Conservation (phyloP, 2,113 vertebrate genomes). For the Actinemys pallida region DNA sequence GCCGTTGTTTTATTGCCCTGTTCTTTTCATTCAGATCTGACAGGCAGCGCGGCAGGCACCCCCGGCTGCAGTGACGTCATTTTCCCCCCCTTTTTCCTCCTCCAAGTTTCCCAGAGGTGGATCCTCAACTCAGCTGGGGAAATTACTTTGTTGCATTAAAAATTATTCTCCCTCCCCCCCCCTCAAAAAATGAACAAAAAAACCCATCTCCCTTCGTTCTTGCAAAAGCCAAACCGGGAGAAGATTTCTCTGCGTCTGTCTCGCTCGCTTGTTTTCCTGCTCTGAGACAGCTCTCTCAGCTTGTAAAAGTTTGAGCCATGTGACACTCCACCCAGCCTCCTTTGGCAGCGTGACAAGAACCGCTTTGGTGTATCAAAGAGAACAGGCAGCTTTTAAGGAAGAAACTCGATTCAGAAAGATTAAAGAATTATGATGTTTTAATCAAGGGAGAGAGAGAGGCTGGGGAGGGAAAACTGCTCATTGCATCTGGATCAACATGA, state of each 20-base stretch:
- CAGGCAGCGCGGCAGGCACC: conserved; percentile 77
- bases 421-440: neutral
- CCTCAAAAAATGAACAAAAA: neutral
- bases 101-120: conserved; percentile 53
- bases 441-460: neutral
- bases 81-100: neutral
- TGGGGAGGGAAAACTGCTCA: neutral
- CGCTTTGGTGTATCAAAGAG: conserved; percentile 45
- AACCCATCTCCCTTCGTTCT: conserved; percentile 53
- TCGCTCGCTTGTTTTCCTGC: conserved; percentile 59
- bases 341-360: conserved; percentile 77
- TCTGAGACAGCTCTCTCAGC: conserved; percentile 60
- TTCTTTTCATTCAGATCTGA: conserved; percentile 76
- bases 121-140: neutral
- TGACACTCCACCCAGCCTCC: conserved; percentile 77
- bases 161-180: neutral
- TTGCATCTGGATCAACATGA: conserved; percentile 24
- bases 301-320: conserved; percentile 76
- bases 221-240: conserved; percentile 5
- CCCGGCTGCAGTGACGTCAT: conserved; percentile 74
- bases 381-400: conserved; percentile 68
- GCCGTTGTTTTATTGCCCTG: conserved; percentile 79
- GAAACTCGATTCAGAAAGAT: conserved; percentile 32
- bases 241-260: neutral
- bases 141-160: conserved; percentile 17